Evolutionary conservation across 2,797 vertebrate species (phyloP).

Genomic region (Sylvilagus floridanus): DNA sequence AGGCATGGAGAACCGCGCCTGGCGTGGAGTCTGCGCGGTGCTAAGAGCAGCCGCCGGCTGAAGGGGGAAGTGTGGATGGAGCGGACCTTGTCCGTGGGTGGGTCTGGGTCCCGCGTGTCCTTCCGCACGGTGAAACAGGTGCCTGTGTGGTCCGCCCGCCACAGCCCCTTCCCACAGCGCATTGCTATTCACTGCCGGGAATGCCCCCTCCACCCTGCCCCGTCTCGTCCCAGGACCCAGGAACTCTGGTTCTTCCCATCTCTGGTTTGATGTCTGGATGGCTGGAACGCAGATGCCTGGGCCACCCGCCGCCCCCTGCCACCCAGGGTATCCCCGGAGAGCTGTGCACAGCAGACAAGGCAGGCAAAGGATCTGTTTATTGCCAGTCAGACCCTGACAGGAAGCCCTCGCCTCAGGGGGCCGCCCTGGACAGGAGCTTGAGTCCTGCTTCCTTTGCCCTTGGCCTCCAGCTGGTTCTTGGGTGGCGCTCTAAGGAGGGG

Average conservation of each 20-base stretch:
- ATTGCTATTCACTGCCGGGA: not conserved
- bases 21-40: not conserved
- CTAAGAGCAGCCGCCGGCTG: not conserved
- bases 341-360: not conserved
- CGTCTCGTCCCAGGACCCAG: not conserved
- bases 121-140: not conserved
- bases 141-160: not conserved
- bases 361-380: not conserved
- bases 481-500: not conserved
- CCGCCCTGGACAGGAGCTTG: not conserved
- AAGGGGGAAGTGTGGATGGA: not conserved
- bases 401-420: not conserved
- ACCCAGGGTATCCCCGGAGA: not conserved
- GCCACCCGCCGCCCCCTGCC: not conserved
- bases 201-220: too few relatives aligned
- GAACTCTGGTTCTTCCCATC: not conserved
- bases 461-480: not conserved
- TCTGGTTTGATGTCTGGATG: not conserved
- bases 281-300: not conserved
- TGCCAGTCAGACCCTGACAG: not conserved
- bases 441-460: not conserved
- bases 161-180: not conserved
- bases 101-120: not conserved
- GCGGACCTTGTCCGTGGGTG: not conserved
- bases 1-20: not conserved